Evolutionary conservation across 2,113 vertebrate genomes (phyloP).

Genomic region (Hypocryptadius cinnamomeus): DNA sequence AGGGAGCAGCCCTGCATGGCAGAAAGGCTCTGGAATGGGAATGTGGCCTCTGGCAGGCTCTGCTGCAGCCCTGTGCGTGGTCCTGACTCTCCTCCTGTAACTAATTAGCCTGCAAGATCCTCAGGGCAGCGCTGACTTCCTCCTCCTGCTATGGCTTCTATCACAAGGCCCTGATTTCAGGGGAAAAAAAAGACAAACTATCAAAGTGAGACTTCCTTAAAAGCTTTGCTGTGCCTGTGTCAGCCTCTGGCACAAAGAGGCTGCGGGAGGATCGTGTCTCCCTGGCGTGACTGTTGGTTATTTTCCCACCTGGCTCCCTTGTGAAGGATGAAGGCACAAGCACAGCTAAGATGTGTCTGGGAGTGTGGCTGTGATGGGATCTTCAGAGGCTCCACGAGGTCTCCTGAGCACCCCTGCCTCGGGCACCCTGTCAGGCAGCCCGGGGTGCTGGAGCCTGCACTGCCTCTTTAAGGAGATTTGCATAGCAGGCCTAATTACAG

Average conservation of each 20-base stretch:
- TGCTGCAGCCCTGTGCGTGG: neutral
- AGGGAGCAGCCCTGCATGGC: neutral
- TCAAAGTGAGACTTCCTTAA: neutral
- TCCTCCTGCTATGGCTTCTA: neutral
- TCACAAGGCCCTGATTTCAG: neutral
- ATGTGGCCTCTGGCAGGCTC: neutral
- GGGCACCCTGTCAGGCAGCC: neutral
- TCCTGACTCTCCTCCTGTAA: neutral
- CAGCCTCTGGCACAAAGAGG: neutral
- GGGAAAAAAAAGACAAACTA: neutral
- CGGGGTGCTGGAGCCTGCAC: neutral
- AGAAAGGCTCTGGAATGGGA: neutral
- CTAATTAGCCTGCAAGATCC: neutral
- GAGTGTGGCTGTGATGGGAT: neutral
- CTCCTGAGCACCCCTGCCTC: neutral
- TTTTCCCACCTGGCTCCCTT: neutral
- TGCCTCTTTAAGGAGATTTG: conserved; percentile 52
- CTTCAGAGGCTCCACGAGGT: neutral
- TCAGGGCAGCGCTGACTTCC: neutral
- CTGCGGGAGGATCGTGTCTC: neutral
- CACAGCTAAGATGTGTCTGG: neutral
- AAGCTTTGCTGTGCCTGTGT: neutral
- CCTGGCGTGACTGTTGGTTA: neutral
- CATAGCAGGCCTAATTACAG: conserved; percentile 47
- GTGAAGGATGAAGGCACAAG: neutral